These are phyloP conservation scores for Ctenopoma kingsleyae DNA, from an alignment of 2,797 vertebrate genomes.

Conservation along the genomic window DNA sequence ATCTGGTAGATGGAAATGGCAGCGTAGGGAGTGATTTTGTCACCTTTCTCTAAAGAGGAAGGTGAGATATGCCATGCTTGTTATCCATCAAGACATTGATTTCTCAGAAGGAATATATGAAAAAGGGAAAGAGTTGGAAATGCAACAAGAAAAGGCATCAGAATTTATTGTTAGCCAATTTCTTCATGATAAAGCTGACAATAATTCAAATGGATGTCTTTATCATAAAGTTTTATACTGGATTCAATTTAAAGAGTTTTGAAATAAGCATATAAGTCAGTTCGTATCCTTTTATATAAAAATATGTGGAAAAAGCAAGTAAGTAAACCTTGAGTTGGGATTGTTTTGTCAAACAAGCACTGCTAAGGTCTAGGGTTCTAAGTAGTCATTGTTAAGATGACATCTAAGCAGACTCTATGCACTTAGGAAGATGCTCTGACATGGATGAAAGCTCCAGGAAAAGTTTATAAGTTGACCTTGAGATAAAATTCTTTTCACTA, in stretches of 20 bases:
- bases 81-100: slow-evolving; percentile 90
- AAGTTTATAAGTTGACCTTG: too few species aligned
- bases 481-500: not conserved
- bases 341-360: not conserved
- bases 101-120: slow-evolving; percentile 61
- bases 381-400: not conserved
- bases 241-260: not conserved
- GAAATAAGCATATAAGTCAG: not conserved
- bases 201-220: slow-evolving; percentile 3
- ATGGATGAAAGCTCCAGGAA: not conserved
- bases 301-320: not conserved
- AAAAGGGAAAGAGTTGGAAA: slow-evolving; percentile 36
- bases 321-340: too few species aligned
- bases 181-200: slow-evolving; percentile 32
- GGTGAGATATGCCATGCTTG: slow-evolving; percentile 85
- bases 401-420: not conserved
- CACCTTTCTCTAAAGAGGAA: slow-evolving; percentile 85
- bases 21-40: slow-evolving; percentile 85
- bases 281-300: not conserved
- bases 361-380: not conserved
- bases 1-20: slow-evolving; percentile 84
- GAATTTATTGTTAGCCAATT: slow-evolving; percentile 42
- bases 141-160: slow-evolving; percentile 44
- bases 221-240: slow-evolving; percentile 1
- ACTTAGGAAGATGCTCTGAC: not conserved